These are phyloP conservation scores for Drosophila nasuta DNA, from an alignment of 1,140 invertebrate genomes.

Conservation along the genomic window DNA sequence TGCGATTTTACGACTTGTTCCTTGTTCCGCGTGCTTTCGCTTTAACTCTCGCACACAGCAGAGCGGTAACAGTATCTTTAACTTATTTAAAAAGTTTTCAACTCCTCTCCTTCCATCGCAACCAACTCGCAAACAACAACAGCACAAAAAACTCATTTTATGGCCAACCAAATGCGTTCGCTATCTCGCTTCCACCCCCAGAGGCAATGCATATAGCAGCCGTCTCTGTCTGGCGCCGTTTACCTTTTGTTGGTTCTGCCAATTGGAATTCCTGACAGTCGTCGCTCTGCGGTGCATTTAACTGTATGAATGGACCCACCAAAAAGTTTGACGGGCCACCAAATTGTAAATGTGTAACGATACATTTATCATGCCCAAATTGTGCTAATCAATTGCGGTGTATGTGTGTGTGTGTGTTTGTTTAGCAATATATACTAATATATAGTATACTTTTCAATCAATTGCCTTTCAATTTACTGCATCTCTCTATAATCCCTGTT, in stretches of 20 bases:
- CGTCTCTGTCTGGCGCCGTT: neutral
- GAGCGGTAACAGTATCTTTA: conserved; percentile 34
- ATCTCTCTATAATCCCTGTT: conserved; percentile 6
- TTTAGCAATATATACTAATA: neutral
- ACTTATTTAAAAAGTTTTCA: conserved; percentile 77
- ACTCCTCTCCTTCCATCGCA: conserved; percentile 38
- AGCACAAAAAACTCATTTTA: conserved; percentile 45
- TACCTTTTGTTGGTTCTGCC: conserved; percentile 9
- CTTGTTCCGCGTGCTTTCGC: neutral
- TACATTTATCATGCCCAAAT: conserved; percentile 69
- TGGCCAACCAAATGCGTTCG: conserved; percentile 16
- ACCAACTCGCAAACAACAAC: conserved; percentile 1
- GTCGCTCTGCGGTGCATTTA: conserved; percentile 35
- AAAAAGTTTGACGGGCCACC: conserved; percentile 19
- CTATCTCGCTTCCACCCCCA: conserved; percentile 2
- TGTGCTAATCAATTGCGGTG: conserved; percentile 65
- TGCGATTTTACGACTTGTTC: conserved; percentile 55
- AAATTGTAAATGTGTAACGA: conserved; percentile 33
- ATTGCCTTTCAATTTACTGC: conserved; percentile 30
- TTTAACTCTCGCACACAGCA: conserved; percentile 17
- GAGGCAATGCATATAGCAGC: neutral
- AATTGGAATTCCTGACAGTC: conserved; percentile 27
- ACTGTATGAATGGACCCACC: conserved; percentile 34
- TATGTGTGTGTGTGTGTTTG: neutral
- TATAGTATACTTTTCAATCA: conserved; percentile 12